A percentile compares a stretch with the other conserved stretches of the same genome.
Conservation (phyloP, 2,113 vertebrate genomes). For the Archilochus colubris region DNA sequence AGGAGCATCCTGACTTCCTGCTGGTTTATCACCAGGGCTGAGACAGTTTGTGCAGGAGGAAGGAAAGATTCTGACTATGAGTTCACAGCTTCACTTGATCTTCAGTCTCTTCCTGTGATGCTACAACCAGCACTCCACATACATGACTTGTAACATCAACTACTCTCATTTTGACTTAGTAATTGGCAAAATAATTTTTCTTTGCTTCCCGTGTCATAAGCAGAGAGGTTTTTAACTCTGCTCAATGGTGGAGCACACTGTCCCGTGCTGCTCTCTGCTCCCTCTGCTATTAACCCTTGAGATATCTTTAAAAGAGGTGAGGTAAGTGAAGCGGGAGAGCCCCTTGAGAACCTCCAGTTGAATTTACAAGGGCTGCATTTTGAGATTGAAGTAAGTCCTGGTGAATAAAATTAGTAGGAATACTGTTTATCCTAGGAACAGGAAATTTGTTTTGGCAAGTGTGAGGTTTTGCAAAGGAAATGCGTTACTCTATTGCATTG, state of each 20-base stretch:
- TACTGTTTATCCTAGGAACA: neutral
- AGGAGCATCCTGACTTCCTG: neutral
- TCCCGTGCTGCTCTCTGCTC: neutral
- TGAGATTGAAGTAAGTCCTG: neutral
- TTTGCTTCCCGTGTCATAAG: neutral
- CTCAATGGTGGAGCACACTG: accelerated
- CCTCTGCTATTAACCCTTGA: neutral
- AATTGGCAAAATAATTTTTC: neutral
- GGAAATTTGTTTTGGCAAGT: neutral
- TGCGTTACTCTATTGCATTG: neutral
- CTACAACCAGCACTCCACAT: neutral
- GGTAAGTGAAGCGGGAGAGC: neutral
- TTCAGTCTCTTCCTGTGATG: neutral
- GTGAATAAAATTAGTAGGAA: neutral
- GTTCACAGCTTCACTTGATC: neutral
- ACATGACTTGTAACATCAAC: neutral
- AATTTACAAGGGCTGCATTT: neutral
- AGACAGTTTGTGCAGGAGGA: neutral
- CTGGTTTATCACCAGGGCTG: neutral
- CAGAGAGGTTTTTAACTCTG: neutral
- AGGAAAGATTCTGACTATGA: neutral
- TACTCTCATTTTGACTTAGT: neutral
- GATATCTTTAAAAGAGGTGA: neutral
- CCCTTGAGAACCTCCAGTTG: neutral
- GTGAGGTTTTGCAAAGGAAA: neutral